Evolutionary conservation across 2,113 vertebrate genomes (phyloP), one percentile per base, ranked within the genome.

Genomic region (Isurus oxyrinchus): DNA sequence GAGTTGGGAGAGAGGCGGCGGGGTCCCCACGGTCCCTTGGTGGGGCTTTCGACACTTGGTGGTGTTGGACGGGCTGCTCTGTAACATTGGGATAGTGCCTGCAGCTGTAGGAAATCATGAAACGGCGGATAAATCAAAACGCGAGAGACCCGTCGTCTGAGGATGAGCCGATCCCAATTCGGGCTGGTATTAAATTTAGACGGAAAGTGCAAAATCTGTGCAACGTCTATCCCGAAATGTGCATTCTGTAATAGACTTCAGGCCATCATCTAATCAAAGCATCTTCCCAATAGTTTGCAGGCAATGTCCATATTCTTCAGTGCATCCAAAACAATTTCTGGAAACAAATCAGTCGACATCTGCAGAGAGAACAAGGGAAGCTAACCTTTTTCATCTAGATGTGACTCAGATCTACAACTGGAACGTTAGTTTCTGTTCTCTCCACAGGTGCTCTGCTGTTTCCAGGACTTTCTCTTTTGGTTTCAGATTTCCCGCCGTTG

Each of bases 161-260:
- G 76, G 76, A 79, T 79, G 76, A n/a, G 97, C 97, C 97, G 98
- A 97, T 97, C 97, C 98, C 98, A 98, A 98, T 98, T 97, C 97
- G 98, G 98, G 97, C 96, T 57, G 97, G 97, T 97, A 97, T 98
- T 99, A 99, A 99, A 99, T 99, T 99, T 98, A 98, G 98, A 97
- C 97, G 96, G 98, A 98, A 98, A 98, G 98, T 98, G 98, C 98
- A 98, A 98, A 98, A 98, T 98, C 97, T 98, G 98, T 97, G 96
- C 97, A 96, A 98, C 97, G 97, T 97, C 97, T 99, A 63, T 63
- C 61, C 61, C 10, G 61, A 63, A 63, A 10, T 63, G 10, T 63
- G 61, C 61, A 63, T 66, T 21, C 63, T 66, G 63, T 66, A 21
- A 19, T 66, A 66, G 63, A 66, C 63, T 66, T 66, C 63, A 66